Conservation (phyloP, 2,113 vertebrate genomes). For the rat (Rattus norvegicus) region DNA sequence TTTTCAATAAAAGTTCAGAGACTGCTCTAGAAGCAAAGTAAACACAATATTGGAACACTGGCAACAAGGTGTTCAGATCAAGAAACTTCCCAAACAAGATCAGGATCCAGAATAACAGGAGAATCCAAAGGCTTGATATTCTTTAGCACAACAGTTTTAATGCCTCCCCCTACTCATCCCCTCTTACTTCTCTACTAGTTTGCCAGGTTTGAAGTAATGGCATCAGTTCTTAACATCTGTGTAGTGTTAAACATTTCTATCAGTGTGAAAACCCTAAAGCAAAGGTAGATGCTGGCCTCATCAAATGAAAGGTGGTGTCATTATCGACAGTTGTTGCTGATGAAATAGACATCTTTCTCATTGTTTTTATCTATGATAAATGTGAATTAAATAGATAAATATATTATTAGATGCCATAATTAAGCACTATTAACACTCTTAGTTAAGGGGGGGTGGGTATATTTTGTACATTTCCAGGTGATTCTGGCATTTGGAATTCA, state of each 20-base stretch:
- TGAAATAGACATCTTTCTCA: not conserved
- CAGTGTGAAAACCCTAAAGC: too few relatives aligned
- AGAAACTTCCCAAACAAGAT: not conserved
- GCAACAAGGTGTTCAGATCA: not conserved
- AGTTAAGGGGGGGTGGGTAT: not conserved
- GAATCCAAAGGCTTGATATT: too few relatives aligned
- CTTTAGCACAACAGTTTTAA: not conserved
- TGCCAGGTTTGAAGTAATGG: not conserved
- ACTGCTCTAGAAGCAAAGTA: not conserved
- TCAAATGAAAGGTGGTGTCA: not conserved
- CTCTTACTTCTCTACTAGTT: not conserved
- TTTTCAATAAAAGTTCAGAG: not conserved
- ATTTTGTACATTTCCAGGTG: not conserved
- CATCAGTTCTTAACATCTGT: not conserved
- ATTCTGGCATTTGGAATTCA: not conserved
- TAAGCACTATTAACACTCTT: not conserved
- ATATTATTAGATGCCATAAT: not conserved
- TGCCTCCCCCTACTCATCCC: not conserved
- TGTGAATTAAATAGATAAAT: not conserved
- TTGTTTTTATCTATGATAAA: not conserved
- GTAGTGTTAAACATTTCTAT: not conserved
- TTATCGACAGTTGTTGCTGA: not conserved
- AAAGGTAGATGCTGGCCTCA: not conserved
- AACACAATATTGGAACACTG: not conserved
- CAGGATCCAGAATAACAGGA: too few relatives aligned